Evolutionary conservation across 2,113 vertebrate species (phyloP).

Genomic region (Ptyas mucosa): DNA sequence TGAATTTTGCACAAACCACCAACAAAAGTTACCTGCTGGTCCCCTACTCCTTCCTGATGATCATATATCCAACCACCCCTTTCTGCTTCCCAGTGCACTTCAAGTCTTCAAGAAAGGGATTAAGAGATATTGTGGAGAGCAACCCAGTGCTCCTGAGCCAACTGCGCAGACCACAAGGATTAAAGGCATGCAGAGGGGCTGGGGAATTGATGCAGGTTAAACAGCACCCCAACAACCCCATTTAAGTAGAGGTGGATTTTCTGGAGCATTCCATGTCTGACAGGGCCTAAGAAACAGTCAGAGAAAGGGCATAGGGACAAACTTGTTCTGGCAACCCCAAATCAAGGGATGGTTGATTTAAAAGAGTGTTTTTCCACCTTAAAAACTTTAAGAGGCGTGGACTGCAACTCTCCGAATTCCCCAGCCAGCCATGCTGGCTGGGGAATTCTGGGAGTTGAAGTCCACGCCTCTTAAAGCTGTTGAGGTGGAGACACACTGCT

Average conservation of each 20-base stretch:
- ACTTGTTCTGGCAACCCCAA: neutral
- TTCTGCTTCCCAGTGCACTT: neutral
- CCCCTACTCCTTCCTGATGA: neutral
- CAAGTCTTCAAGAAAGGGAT: neutral
- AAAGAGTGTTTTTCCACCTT: neutral
- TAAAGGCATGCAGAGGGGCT: neutral
- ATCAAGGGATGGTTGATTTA: neutral
- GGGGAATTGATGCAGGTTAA: neutral
- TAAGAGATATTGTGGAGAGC: neutral
- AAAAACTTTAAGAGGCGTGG: neutral
- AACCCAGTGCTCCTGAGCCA: neutral
- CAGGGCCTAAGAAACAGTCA: neutral
- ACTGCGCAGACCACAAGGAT: neutral
- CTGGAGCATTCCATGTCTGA: neutral
- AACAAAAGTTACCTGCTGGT: neutral
- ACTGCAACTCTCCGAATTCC: neutral
- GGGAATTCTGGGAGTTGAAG: no score
- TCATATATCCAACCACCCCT: neutral
- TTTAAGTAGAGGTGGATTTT: neutral
- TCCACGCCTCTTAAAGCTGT: no score
- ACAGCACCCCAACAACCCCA: neutral
- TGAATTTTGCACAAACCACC: neutral
- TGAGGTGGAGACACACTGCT: neutral
- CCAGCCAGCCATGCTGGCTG: no score
- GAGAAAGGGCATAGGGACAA: neutral